phyloP scores from a whole-genome alignment of 2,797 vertebrate genomes.

The Lepus oiostolus region DNA sequence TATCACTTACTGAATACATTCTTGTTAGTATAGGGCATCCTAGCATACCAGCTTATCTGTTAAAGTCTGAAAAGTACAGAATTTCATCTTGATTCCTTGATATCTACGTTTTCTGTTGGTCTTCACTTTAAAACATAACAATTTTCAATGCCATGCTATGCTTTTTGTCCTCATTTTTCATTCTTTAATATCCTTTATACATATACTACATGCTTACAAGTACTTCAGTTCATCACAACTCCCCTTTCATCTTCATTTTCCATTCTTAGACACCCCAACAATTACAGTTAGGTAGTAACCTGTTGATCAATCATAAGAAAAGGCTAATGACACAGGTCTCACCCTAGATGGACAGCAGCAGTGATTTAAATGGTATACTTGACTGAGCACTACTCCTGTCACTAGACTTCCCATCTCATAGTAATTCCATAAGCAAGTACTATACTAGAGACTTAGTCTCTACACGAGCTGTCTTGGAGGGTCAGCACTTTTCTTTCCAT shows the following conservation, averaged over 20 bases:
- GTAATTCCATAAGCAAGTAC: background rate
- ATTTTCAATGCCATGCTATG: background rate
- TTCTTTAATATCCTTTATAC: background rate
- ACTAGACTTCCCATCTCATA: background rate
- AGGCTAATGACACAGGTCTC: background rate
- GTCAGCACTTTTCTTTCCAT: background rate
- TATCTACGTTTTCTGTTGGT: background rate
- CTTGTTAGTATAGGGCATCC: background rate
- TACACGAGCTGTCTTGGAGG: background rate
- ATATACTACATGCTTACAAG: background rate
- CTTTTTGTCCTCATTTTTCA: background rate
- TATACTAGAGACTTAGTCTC: background rate
- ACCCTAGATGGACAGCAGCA: background rate
- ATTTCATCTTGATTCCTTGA: background rate
- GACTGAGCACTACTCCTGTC: too few relatives aligned
- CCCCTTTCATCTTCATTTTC: slow-evolving; percentile 6
- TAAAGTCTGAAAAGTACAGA: background rate
- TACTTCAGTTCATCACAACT: background rate
- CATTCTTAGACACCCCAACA: background rate
- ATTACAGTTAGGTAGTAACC: background rate
- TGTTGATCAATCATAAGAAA: background rate
- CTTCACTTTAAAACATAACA: background rate
- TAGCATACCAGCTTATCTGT: background rate
- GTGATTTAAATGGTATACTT: background rate
- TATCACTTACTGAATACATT: background rate